A percentile compares a stretch with the other conserved stretches of the same genome.
Evolutionary conservation across 2,113 vertebrate genomes (phyloP).

Genomic region (Mirounga angustirostris): DNA sequence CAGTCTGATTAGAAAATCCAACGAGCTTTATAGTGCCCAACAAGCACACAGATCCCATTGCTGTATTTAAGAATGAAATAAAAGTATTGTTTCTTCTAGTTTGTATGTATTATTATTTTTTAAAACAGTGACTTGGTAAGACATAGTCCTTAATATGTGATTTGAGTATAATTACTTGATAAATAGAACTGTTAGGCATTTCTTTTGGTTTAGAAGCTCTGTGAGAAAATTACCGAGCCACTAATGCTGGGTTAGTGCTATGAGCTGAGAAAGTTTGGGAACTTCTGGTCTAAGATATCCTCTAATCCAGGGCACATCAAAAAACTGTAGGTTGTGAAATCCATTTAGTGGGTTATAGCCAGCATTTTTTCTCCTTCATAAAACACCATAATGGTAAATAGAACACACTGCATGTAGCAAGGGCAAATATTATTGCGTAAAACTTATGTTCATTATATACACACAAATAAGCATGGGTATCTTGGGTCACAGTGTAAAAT

Average conservation of each 20-base stretch:
- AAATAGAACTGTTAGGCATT: slow-evolving; percentile 1
- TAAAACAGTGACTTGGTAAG: background rate
- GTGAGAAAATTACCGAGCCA: slow-evolving; percentile 4
- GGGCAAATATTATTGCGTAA: background rate
- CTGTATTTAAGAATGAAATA: slow-evolving; percentile 3
- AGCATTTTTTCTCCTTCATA: slow-evolving; percentile 11
- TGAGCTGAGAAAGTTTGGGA: background rate
- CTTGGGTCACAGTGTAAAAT: slow-evolving; percentile 15
- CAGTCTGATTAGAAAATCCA: background rate
- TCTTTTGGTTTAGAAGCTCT: background rate
- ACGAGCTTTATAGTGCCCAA: background rate
- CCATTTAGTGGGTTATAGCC: background rate
- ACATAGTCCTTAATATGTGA: background rate
- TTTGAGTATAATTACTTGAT: slow-evolving; percentile 23
- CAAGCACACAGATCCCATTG: background rate
- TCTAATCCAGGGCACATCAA: background rate
- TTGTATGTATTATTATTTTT: slow-evolving; percentile 37
- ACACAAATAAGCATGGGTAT: background rate
- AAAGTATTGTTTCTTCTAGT: background rate
- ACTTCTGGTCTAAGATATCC: background rate
- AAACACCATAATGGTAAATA: slow-evolving; percentile 25
- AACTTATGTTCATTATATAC: background rate
- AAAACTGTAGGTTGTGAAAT: background rate
- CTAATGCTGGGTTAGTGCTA: background rate
- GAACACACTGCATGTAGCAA: background rate